Evolutionary conservation across 1,140 invertebrate species (phyloP), one percentile per base, ranked within the genome.

Genomic region (Oncopodura yosiiana): DNA sequence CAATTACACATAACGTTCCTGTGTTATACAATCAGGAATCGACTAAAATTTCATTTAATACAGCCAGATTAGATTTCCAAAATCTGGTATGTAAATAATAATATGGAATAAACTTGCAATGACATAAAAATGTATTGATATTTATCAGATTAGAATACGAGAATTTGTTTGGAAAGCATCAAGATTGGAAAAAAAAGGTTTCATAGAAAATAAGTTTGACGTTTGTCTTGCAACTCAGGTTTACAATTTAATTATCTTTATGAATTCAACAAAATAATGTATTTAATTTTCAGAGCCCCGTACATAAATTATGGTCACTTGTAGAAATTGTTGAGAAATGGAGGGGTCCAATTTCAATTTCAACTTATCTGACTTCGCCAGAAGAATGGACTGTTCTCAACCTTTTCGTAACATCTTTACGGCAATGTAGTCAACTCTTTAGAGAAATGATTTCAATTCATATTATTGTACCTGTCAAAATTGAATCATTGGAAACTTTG

Each of bases 101-200:
- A 2, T 34, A 8, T 34, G 6, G 30, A 8, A 8, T n/a, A n/a
- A n/a, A n/a, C n/a, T n/a, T n/a, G n/a, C n/a, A n/a, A n/a, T n/a
- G n/a, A n/a, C n/a, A n/a, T n/a, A n/a, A n/a, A n/a, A n/a, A n/a
- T n/a, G n/a, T n/a, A 6, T 4, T 21, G 12, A 3, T 3, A 45
- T 0, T 27, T 14, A 41, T 2, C 18, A 56, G 53, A 56, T 56
- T 8, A 39, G 19, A 56, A 56, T 56, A n/a, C 42, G 23, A n/a
- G 53, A 56, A n/a, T 49, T 24, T 34, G 37, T 56, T 24, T 30
- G 53, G 0, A 49, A 27, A 8, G 53, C 34, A 14, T 43, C 30
- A 18, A 23, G 21, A 14, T 56, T 45, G 53, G 46, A n/a, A n/a
- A n/a, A n/a, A n/a, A n/a, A 56, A 19, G 39, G 21, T 16, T 39